phyloP scores from a whole-genome alignment of 2,797 vertebrate genomes.

The Iguana delicatissima region DNA sequence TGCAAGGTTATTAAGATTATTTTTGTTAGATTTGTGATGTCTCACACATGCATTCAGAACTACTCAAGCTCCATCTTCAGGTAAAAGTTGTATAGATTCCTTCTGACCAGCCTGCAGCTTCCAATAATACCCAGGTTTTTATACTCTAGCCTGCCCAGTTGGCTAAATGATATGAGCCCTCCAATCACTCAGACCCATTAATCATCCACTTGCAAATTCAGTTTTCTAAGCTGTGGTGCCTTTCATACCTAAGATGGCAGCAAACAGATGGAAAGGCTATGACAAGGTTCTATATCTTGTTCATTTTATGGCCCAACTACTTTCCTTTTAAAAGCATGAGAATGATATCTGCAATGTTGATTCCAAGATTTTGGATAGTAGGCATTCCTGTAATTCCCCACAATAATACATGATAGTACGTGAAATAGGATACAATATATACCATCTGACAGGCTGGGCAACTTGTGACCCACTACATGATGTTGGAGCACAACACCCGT shows the following conservation, averaged over 20 bases:
- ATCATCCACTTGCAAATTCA: slow-evolving; percentile 54
- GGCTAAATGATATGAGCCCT: slow-evolving; percentile 59
- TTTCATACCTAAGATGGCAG: slow-evolving; percentile 60
- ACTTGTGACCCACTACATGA: too few species aligned
- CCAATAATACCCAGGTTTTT: slow-evolving; percentile 22
- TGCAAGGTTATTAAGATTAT: slow-evolving; percentile 46
- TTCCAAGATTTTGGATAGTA: not conserved
- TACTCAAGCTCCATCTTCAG: slow-evolving; percentile 71
- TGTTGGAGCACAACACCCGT: too few species aligned
- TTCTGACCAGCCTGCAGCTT: slow-evolving; percentile 65
- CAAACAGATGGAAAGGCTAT: slow-evolving; percentile 63
- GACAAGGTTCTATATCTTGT: slow-evolving; percentile 58
- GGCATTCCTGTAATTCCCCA: not conserved
- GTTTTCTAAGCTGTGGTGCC: slow-evolving; percentile 62
- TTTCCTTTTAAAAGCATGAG: slow-evolving; percentile 50
- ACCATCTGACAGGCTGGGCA: too few species aligned
- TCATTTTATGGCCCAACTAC: slow-evolving; percentile 14
- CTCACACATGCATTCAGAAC: slow-evolving; percentile 45
- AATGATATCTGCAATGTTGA: slow-evolving; percentile 1
- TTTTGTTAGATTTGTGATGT: slow-evolving; percentile 37
- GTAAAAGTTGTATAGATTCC: slow-evolving; percentile 55
- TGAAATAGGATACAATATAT: too few species aligned
- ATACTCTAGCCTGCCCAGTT: slow-evolving; percentile 58
- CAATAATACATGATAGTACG: not conserved
- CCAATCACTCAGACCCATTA: slow-evolving; percentile 61